Base-by-base conservation (phyloP, 2,888 invertebrate species). In the Drosophila koepferae region DNA sequence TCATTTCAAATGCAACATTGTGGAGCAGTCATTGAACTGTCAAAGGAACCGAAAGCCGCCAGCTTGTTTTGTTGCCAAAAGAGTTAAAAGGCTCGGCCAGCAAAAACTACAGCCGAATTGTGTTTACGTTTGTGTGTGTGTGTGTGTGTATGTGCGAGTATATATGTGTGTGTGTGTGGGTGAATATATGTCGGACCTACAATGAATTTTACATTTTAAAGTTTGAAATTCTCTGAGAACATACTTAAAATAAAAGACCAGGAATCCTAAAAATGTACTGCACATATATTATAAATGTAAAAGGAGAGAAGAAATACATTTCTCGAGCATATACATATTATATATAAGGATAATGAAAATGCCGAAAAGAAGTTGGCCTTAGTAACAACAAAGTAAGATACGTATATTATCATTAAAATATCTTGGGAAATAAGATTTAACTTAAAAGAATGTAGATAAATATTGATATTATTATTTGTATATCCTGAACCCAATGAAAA, bases 21-120 rank as follows among this genome's bases (percentile, higher is more conserved):
- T 74, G 60, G 44, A 41, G 60, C 74, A 72, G 74, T 61, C 67
- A 46, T 51, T 61, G 56, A 74, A 74, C 72, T 74, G 67, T 74
- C 72, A 73, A 66, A 61, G 41, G 67, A 48, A 40, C 61, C 61
- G 38, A 53, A 74, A 58, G 67, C 60, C 67, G 51, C 34, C 46
- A 61, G 51, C 59, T 36, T 56, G 36, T 56, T 64, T 41, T 38
- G 23, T 43, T 34, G 44, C 58, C 65, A 60, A 65, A 65, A 59
- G 54, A 65, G 51, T 58, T 31, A 34, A 43, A 56, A 49, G 38
- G 44, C 54, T 43, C 12, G 64, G 44, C 51, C 58, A 55, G 18
- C 48, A 60, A 23, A 40, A 64, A 64, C 55, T 55, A 41, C 55
- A 44, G 51, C 51, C 34, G 18, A 51, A 51, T 51, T 51, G 51